These are phyloP conservation scores for Sinotaia quadrata DNA, from an alignment of 2,888 invertebrate genomes.

Conservation along the genomic window DNA sequence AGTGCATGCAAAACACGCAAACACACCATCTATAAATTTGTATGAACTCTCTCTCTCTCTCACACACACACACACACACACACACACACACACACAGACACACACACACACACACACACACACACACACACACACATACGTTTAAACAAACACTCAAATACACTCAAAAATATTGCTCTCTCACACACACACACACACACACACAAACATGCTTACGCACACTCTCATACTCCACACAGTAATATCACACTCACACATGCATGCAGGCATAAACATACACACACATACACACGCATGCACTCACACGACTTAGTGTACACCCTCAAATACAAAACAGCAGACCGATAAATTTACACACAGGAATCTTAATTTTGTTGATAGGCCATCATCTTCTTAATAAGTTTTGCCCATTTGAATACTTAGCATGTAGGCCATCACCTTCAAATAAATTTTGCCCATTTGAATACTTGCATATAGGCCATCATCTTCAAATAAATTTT, in stretches of 20 bases:
- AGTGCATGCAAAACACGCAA: too few relatives aligned
- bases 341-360: background rate
- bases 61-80: background rate
- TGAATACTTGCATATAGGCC: too few relatives aligned
- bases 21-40: too few relatives aligned
- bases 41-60: background rate
- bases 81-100: background rate
- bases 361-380: too few relatives aligned
- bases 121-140: background rate
- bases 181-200: background rate
- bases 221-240: background rate
- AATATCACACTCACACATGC: background rate
- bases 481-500: too few relatives aligned
- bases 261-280: too few relatives aligned
- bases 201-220: too few relatives aligned
- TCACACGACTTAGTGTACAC: background rate
- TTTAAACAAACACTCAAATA: background rate
- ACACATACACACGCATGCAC: background rate
- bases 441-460: too few relatives aligned
- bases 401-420: too few relatives aligned
- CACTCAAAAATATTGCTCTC: background rate
- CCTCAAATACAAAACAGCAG: background rate
- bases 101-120: background rate
- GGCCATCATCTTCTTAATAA: too few relatives aligned
- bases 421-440: too few relatives aligned